These are phyloP conservation scores for Echiichthys vipera DNA, from an alignment of 2,797 vertebrate species.

Conservation along the genomic window DNA sequence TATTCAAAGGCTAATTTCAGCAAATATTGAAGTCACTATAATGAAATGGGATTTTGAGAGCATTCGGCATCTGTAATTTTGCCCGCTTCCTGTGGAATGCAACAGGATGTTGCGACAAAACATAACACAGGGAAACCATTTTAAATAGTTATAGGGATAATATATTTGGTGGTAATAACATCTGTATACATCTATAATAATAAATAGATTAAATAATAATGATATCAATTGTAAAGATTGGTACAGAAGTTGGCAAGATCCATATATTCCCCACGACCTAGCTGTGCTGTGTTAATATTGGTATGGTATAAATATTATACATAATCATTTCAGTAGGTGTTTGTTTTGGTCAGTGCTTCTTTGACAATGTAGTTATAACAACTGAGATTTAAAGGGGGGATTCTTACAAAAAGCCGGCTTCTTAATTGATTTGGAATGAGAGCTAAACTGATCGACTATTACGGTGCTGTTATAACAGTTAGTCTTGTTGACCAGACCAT, in stretches of 20 bases:
- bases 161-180: not conserved
- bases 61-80: not conserved
- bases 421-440: not conserved
- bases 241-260: not conserved
- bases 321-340: too few relatives aligned
- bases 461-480: too few relatives aligned
- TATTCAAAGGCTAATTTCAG: slow-evolving; percentile 23
- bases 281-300: not conserved
- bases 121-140: not conserved
- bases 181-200: not conserved
- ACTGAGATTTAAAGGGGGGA: not conserved
- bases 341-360: not conserved
- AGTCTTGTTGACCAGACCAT: too few relatives aligned
- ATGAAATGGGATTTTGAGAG: slow-evolving; percentile 25
- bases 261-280: too few relatives aligned
- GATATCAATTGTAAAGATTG: not conserved
- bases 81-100: not conserved
- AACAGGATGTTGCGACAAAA: not conserved
- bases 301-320: too few relatives aligned
- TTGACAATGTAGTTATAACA: not conserved
- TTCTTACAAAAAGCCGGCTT: not conserved
- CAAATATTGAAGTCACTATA: slow-evolving; percentile 35
- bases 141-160: not conserved
- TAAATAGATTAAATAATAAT: not conserved
- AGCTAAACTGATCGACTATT: not conserved